These are phyloP conservation scores for Oscheius sp. DNA, from an alignment of 2,888 invertebrate genomes.

Conservation along the genomic window DNA sequence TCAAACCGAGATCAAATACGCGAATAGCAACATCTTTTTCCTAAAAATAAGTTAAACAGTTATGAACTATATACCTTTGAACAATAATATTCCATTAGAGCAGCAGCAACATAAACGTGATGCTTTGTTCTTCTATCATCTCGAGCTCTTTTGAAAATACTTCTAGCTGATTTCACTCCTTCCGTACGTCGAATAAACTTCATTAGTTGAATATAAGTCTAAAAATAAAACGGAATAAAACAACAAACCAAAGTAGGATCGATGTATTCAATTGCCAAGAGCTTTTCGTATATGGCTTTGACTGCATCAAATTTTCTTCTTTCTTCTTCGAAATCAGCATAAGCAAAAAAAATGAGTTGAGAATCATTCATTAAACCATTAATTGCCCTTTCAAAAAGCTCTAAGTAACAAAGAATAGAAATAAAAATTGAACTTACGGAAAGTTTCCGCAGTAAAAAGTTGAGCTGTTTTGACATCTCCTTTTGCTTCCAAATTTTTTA, in stretches of 20 bases:
- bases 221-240: constrained; percentile 11
- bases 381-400: constrained; percentile 92
- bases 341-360: constrained; percentile 93
- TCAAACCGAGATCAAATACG: constrained; percentile 95
- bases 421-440: neutral
- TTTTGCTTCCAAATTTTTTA: constrained; percentile 85
- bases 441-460: constrained; percentile 18
- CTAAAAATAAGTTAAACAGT: constrained; percentile 52
- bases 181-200: constrained; percentile 96
- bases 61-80: constrained; percentile 78
- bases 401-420: constrained; percentile 72
- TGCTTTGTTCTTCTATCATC: constrained; percentile 85
- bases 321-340: constrained; percentile 89
- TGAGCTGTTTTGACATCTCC: constrained; percentile 60
- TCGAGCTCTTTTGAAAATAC: constrained; percentile 90
- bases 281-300: constrained; percentile 91
- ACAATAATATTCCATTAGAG: constrained; percentile 98
- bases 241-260: constrained; percentile 88
- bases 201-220: constrained; percentile 98
- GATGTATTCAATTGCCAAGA: constrained; percentile 86
- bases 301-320: constrained; percentile 94
- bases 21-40: constrained; percentile 94
- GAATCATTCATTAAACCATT: constrained; percentile 87
- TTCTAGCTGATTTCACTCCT: constrained; percentile 93
- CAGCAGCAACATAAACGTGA: constrained; percentile 95